A percentile compares a stretch with the other conserved stretches of the same genome.
phyloP scores from a whole-genome alignment of 2,888 invertebrate genomes.

The Chaitophorus viminalis region DNA sequence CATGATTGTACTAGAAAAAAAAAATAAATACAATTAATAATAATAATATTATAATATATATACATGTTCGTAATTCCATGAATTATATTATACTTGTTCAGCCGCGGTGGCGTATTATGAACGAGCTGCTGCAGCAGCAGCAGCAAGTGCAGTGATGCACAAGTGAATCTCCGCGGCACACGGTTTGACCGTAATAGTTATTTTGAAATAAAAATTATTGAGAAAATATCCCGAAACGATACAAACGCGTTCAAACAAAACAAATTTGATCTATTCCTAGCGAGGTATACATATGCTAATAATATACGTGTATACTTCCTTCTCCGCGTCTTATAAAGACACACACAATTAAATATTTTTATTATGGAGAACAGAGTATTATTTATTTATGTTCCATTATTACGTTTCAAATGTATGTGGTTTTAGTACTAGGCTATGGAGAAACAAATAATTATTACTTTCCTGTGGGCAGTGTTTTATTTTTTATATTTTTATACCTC shows the following conservation, averaged over 20 bases:
- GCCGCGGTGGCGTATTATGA: too few species aligned
- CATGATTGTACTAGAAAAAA: constrained; percentile 13
- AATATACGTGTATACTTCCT: background rate
- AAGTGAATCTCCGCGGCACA: too few species aligned
- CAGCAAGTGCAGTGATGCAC: too few species aligned
- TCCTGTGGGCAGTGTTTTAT: constrained; percentile 19
- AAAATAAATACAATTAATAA: background rate
- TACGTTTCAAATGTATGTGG: background rate
- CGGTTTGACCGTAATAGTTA: too few species aligned
- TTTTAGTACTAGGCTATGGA: constrained; percentile 1
- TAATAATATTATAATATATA: background rate
- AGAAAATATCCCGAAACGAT: too few species aligned
- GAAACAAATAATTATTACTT: constrained; percentile 25
- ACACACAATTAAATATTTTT: background rate
- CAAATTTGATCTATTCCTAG: too few species aligned
- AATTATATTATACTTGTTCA: too few species aligned
- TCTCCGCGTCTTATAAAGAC: too few species aligned
- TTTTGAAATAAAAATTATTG: too few species aligned
- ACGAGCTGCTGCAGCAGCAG: too few species aligned
- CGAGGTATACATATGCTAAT: too few species aligned
- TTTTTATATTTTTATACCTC: background rate
- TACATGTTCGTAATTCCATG: background rate
- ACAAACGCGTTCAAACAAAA: too few species aligned
- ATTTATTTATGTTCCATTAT: background rate
- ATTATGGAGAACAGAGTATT: background rate